Evolutionary conservation across 2,797 vertebrate species (phyloP).

Genomic region (Pteropus rufus): DNA sequence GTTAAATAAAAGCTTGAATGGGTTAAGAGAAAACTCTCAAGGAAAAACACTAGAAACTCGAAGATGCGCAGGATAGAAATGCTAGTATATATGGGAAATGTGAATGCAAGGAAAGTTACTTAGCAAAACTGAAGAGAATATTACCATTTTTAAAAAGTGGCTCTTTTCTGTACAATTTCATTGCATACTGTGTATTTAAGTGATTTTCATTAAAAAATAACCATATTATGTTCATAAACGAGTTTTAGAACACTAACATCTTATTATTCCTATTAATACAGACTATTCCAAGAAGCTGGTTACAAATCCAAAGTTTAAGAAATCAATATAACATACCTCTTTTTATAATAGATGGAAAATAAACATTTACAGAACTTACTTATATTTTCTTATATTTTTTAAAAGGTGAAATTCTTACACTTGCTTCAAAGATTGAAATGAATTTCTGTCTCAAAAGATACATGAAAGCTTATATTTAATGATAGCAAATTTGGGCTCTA

Average conservation of each 20-base stretch:
- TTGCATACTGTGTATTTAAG: neutral
- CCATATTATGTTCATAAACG: neutral
- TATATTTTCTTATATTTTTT: neutral
- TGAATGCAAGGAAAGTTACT: neutral
- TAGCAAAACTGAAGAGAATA: slow-evolving; percentile 8
- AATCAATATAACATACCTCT: neutral
- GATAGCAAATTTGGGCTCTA: neutral
- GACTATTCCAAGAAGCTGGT: neutral
- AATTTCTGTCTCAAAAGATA: neutral
- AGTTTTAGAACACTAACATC: neutral
- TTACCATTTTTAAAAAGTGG: neutral
- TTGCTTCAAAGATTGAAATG: neutral
- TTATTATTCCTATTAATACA: neutral
- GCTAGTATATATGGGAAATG: neutral
- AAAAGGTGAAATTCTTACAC: slow-evolving; percentile 24
- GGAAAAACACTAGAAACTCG: neutral
- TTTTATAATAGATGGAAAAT: neutral
- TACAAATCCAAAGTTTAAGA: slow-evolving; percentile 9
- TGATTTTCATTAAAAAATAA: neutral
- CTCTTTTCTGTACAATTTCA: neutral
- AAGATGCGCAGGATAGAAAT: neutral
- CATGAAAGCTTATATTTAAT: neutral
- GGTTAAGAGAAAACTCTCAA: neutral
- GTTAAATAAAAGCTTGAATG: slow-evolving; percentile 5
- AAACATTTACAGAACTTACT: neutral